Evolutionary conservation across 2,113 vertebrate genomes (phyloP), one percentile per base, ranked within the genome.

Genomic region (Lethenteron camtschaticum): DNA sequence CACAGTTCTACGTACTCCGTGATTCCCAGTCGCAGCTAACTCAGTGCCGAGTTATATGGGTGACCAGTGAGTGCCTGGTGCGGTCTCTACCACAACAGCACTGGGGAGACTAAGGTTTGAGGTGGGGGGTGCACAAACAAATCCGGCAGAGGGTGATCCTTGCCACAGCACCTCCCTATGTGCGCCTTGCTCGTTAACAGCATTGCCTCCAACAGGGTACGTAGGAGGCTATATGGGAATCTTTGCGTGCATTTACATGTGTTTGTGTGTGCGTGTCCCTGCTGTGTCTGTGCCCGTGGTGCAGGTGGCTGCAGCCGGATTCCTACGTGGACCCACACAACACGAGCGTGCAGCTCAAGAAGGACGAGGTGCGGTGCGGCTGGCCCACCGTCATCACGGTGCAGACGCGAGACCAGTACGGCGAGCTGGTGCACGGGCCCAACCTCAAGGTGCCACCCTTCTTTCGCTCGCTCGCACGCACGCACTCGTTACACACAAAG

Each of bases 371-470:
- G 71, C 84, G 91, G 55, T 99, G 94, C 74, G 89, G 94, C 18
- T 99, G 94, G 94, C 94, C 94, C 55, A 83, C 94, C 16, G 87
- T 88, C n/a, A 88, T 99, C 75, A 90, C 85, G 0, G 89, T 99
- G 14, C 92, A 99, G 78, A 99, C 94, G 72, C 95, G 96, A 80
- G 94, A 99, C 80, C 92, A 99, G 71, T 99, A 99, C 76, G 94
- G 90, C 10, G 94, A 96, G 73, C 86, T 94, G 73, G 94, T 99
- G 72, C 92, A 99, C 70, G 94, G 96, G 73, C 94, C 92, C 60
- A 94, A 87, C 77, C 96, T 99, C 89, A 97, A 97, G 87, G 92
- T 95, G 4, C 41, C 41, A 41, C 41, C 41, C 41, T 41, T 41
- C 5, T 7, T 41, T 41, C 41, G 41, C 41, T 41, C 41, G 41